Base-by-base conservation (phyloP, 2,888 invertebrate genomes). In the Amblyjoppa proteus region DNA sequence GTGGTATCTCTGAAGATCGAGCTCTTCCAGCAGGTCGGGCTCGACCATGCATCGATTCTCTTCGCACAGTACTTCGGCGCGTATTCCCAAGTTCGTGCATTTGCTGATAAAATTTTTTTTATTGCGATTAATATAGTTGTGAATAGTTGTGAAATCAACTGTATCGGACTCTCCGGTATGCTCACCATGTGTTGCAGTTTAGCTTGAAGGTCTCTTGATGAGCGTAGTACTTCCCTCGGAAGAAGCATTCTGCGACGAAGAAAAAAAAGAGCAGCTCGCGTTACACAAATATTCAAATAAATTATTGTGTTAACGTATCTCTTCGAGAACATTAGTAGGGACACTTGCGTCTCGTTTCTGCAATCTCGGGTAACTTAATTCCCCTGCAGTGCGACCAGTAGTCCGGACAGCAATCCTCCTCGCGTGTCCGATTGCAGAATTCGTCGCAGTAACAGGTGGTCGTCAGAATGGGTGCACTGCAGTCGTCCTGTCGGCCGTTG, bases 391-490 rank as follows among this genome's bases (percentile, higher is more conserved):
- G 96, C 0, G 95, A 95, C 93, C 96, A 96, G 93, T 97, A 99
- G 94, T 99, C 99, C 0, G 99, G 99, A 91, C 99, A 99, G 93
- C 99, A 99, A 93, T 99, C 99, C 89, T 96, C 96, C 53, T 95
- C 95, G 11, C 94, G 93, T 0, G 95, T 96, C 49, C 97, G 95
- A 92, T 97, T 97, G 94, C 99, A 99, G 94, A 99, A 99, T 88
- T 97, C 96, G 94, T 99, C 99, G 94, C 99, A 99, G 94, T 99
- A 99, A 94, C 99, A 99, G 16, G 97, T 94, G 0, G 98, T 98
- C 85, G 96, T 95, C 83, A 97, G 94, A 91, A 99, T 98, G 34
- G 96, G 97, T 76, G 97, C 96, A 0, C 98, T 96, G 93, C 99
- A 99, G 25, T 96, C 95, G 93, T 99, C 99, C 87, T 96, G 95